Percentiles rank a stretch among this genome's conserved stretches.
These are phyloP conservation scores for Lampris megalopsis DNA, from an alignment of 2,113 vertebrate species.

Conservation along the genomic window DNA sequence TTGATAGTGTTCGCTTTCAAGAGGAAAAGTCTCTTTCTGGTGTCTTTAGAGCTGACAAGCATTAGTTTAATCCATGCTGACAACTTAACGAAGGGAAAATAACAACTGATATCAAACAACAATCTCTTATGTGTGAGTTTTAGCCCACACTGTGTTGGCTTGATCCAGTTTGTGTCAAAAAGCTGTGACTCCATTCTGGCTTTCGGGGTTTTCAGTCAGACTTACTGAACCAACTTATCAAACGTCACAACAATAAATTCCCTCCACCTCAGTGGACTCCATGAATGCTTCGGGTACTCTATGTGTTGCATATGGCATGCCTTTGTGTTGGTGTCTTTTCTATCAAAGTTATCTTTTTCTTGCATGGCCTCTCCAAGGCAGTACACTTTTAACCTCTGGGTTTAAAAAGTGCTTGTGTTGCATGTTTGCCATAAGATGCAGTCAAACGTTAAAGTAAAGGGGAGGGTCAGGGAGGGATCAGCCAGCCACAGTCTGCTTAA, in stretches of 20 bases:
- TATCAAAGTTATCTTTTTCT: background rate
- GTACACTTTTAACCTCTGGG: constrained; percentile 37
- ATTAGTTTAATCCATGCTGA: constrained; percentile 29
- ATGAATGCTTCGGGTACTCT: constrained; percentile 11
- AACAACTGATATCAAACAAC: constrained; percentile 27
- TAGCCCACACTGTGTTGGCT: background rate
- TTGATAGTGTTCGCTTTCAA: constrained; percentile 19
- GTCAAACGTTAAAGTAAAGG: constrained; percentile 27
- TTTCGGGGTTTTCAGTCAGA: background rate
- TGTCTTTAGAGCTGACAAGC: constrained; percentile 18
- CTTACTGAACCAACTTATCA: background rate
- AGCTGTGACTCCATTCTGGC: constrained; percentile 3
- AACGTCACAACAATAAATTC: background rate
- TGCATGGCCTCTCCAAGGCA: constrained; percentile 5
- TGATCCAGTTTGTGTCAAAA: constrained; percentile 8
- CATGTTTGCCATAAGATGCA: constrained; percentile 27
- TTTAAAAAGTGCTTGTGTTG: constrained; percentile 32
- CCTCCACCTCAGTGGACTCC: constrained; percentile 5
- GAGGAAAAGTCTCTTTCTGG: constrained; percentile 26
- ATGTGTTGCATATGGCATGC: background rate
- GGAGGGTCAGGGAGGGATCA: constrained; percentile 7
- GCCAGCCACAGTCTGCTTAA: background rate
- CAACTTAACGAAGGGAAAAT: constrained; percentile 9
- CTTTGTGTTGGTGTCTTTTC: background rate
- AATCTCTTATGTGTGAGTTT: constrained; percentile 9